These are phyloP conservation scores for Amiota communis DNA, from an alignment of 2,888 invertebrate species.

Conservation along the genomic window DNA sequence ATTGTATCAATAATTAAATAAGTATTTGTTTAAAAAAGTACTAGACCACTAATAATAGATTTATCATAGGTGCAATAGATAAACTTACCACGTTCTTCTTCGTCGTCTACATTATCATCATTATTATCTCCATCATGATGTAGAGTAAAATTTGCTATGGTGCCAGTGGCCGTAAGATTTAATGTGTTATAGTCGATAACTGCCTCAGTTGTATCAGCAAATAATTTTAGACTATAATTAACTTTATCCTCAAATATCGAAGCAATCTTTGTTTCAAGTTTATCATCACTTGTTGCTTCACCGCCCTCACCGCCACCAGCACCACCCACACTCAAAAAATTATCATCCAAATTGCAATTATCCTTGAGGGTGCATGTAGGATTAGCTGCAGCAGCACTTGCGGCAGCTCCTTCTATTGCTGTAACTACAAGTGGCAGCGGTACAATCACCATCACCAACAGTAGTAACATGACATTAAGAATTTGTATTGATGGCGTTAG, in stretches of 20 bases:
- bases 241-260: slow-evolving; percentile 71
- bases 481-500: slow-evolving; percentile 23
- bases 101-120: slow-evolving; percentile 37
- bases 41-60: no score
- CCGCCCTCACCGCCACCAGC: slow-evolving; percentile 39
- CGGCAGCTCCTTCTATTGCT: not conserved
- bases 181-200: slow-evolving; percentile 47
- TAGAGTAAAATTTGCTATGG: slow-evolving; percentile 49
- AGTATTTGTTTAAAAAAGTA: not conserved
- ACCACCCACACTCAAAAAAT: slow-evolving; percentile 55
- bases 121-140: slow-evolving; percentile 40
- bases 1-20: slow-evolving; percentile 9
- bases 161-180: not conserved
- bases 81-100: slow-evolving; percentile 62
- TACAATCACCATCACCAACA: not conserved
- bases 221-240: slow-evolving; percentile 69
- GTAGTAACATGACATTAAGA: slow-evolving; percentile 15
- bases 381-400: slow-evolving; percentile 45
- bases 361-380: slow-evolving; percentile 70
- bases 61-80: not conserved
- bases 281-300: slow-evolving; percentile 53
- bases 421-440: not conserved
- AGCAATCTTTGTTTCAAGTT: slow-evolving; percentile 67
- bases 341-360: slow-evolving; percentile 66
- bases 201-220: slow-evolving; percentile 57